A percentile compares a stretch with the other conserved stretches of the same genome.
phyloP scores from a whole-genome alignment of 2,113 vertebrate genomes.

The Toxostoma redivivum region DNA sequence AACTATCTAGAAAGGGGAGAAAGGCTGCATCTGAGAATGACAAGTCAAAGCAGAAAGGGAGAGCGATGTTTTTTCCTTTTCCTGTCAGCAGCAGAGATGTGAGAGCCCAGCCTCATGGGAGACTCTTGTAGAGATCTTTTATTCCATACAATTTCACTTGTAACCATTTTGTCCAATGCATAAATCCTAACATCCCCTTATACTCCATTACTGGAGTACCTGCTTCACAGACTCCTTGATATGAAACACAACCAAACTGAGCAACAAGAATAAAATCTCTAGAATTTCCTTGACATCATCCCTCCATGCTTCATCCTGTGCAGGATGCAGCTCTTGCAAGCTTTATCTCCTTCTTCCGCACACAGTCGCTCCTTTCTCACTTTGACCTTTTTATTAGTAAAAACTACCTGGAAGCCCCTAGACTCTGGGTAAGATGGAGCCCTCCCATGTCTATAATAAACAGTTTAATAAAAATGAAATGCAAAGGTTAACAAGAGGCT shows the following conservation, averaged over 20 bases:
- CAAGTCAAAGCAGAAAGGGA: background rate
- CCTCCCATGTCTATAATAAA: background rate
- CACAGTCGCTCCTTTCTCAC: background rate
- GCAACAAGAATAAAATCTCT: background rate
- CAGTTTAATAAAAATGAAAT: background rate
- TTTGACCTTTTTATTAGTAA: conserved; percentile 28
- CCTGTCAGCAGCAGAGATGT: background rate
- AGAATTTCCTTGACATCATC: background rate
- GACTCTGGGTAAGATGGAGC: background rate
- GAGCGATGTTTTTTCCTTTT: background rate
- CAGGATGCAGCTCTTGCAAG: background rate
- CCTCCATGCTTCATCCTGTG: fast-evolving
- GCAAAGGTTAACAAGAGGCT: background rate
- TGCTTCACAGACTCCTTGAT: background rate
- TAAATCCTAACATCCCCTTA: background rate
- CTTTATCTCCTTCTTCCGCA: background rate
- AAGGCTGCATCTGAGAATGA: background rate
- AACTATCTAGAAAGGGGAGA: background rate
- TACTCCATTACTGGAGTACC: background rate
- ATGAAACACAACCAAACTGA: background rate
- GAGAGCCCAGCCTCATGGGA: background rate
- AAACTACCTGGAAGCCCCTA: background rate
- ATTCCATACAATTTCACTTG: background rate
- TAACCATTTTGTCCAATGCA: background rate
- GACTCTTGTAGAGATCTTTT: background rate